Base-by-base conservation (phyloP, 2,113 vertebrate genomes). In the Choloepus hoffmanni region DNA sequence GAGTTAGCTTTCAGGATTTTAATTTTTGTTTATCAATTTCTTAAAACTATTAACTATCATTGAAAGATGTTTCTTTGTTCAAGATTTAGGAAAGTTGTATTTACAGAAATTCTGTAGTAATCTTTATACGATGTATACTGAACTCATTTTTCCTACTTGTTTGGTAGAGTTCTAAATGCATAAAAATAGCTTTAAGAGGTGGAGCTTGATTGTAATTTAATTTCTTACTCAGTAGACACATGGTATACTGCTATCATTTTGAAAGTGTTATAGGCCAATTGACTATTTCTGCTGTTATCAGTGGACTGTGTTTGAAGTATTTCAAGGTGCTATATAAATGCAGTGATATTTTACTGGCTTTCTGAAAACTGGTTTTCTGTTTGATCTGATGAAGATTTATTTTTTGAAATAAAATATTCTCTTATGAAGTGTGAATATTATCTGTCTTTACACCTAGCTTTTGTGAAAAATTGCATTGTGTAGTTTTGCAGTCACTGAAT, bases 321-420 rank as follows among this genome's bases (percentile, higher is more conserved):
- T 95, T 36, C 23, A 63, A 36, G 24, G n/a, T 77, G 33, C 48
- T 62, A 2, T 48, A 4, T 40, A 82, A 94, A 55, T 76, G 11
- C 60, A 74, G 23, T 58, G 60, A 87, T 24, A 3, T 63, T 74
- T 92, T 86, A 85, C 60, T 85, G 28, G 12, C 23, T 94, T 94
- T 83, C 40, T 91, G 30, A 63, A 73, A 73, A 88, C 10, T 14
- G 48, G 48, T 7, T 84, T 16, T 1, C 1, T 84, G 18, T 86
- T 83, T 79, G 9, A 65, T 86, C 14, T 94, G 50, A 21, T 94
- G 58, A 96, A 73, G 65, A 93, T 85, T 95, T 95, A 45, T 53
- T 79, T 96, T 85, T 94, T 18, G 4, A 94, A 95, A 88, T 93
- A 48, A 90, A 73, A 50, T 87, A 70, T 50, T 85, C 62, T 86